Conservation (phyloP, 2,888 invertebrate genomes). For the Pristionchus maxplancki region DNA sequence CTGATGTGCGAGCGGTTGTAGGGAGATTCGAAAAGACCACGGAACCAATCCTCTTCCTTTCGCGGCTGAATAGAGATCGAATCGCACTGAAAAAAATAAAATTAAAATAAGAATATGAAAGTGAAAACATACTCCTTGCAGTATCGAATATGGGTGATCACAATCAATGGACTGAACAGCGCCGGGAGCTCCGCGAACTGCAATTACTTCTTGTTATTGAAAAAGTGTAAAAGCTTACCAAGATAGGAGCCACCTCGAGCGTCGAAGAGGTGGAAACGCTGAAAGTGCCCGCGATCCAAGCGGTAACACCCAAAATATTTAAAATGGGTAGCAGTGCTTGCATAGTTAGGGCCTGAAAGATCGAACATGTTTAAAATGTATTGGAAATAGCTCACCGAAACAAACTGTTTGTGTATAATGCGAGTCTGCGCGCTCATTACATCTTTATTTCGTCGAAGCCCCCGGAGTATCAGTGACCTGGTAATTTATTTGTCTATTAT, state of each 20-base stretch:
- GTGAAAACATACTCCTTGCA: neutral
- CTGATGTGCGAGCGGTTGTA: neutral
- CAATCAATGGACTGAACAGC: neutral
- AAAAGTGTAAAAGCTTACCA: neutral
- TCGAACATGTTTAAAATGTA: neutral
- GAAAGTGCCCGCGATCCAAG: neutral
- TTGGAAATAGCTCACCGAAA: neutral
- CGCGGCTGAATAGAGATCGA: neutral
- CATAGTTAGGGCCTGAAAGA: neutral
- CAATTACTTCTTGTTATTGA: neutral
- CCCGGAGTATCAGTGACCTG: neutral
- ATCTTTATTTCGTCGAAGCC: neutral
- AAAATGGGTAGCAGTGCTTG: neutral
- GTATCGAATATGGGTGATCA: neutral
- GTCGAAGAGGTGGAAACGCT: neutral
- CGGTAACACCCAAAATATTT: neutral
- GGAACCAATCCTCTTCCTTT: neutral
- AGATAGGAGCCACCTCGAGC: neutral
- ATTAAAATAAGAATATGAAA: no score
- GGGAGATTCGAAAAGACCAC: neutral
- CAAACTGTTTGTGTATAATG: neutral
- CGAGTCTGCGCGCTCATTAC: neutral
- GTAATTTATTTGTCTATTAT: neutral
- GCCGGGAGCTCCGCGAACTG: neutral
- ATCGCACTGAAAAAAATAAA: neutral